Evolutionary conservation across 2,113 vertebrate species (phyloP).

Genomic region (Apus apus): DNA sequence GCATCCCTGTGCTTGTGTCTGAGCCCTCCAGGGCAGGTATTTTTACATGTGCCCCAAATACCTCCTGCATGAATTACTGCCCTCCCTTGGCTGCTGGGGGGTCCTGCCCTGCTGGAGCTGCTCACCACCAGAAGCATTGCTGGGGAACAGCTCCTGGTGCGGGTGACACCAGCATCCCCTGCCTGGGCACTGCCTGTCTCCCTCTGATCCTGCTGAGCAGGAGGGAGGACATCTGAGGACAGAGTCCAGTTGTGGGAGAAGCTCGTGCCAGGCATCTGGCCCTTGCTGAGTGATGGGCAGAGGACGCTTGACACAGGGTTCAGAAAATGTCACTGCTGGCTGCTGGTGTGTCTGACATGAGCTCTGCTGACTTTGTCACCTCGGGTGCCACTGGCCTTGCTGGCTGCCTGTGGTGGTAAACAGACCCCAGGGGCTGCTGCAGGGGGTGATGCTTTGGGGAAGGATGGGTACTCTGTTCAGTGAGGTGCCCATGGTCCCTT

Average conservation of each 20-base stretch:
- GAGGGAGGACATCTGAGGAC: background rate
- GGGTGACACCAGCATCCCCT: background rate
- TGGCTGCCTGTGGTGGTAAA: background rate
- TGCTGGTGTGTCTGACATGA: accelerated
- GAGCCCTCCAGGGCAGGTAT: background rate
- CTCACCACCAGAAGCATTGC: accelerated
- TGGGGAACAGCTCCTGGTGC: background rate
- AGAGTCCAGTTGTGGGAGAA: background rate
- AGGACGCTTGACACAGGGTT: background rate
- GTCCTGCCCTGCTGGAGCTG: background rate
- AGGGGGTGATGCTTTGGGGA: background rate
- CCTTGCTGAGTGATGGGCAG: background rate
- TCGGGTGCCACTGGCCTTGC: too few species aligned
- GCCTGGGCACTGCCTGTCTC: accelerated
- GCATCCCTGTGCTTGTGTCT: accelerated
- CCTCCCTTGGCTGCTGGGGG: accelerated
- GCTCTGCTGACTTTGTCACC: background rate
- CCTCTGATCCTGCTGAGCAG: background rate
- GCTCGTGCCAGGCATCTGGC: background rate
- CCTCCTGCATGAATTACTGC: background rate
- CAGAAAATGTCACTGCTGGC: background rate
- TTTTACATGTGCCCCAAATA: background rate
- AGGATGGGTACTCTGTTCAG: background rate
- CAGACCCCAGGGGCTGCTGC: too few species aligned
- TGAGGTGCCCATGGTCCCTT: accelerated